These are phyloP conservation scores for Leptopterna dolabrata DNA, from an alignment of 2,888 invertebrate species.

Conservation along the genomic window DNA sequence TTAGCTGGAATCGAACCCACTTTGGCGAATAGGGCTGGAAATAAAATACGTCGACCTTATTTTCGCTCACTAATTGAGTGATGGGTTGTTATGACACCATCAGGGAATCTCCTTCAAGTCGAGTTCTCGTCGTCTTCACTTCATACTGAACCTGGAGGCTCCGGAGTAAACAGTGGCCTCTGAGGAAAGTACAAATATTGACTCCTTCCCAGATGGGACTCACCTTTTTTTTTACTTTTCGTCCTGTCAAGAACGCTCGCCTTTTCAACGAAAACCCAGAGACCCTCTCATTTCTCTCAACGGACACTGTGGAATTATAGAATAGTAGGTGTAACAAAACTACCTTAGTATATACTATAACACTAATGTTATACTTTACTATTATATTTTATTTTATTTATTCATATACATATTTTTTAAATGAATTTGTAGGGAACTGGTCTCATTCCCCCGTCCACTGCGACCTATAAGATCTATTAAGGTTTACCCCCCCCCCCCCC, in stretches of 20 bases:
- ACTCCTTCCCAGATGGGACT: not conserved
- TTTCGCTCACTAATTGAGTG: slow-evolving; percentile 13
- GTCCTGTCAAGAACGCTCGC: not conserved
- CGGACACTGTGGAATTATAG: no score
- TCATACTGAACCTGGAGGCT: not conserved
- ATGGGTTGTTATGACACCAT: slow-evolving; percentile 22
- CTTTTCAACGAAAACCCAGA: no score
- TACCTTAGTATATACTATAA: no score
- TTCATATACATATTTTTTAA: no score
- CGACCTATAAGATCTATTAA: no score
- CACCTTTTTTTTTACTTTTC: not conserved
- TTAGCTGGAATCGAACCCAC: not conserved
- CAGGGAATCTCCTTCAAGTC: not conserved
- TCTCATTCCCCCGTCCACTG: no score
- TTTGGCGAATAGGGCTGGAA: not conserved
- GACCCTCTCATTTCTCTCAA: no score
- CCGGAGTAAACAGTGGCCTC: not conserved
- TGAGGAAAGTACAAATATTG: not conserved
- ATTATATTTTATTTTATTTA: no score
- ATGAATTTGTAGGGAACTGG: no score
- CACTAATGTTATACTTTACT: no score
- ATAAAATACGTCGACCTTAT: slow-evolving; percentile 12
- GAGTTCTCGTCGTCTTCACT: not conserved
- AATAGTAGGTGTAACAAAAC: no score
- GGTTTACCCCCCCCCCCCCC: no score